Evolutionary conservation across 1,140 invertebrate genomes (phyloP).

Genomic region (Contarinia nasturtii): DNA sequence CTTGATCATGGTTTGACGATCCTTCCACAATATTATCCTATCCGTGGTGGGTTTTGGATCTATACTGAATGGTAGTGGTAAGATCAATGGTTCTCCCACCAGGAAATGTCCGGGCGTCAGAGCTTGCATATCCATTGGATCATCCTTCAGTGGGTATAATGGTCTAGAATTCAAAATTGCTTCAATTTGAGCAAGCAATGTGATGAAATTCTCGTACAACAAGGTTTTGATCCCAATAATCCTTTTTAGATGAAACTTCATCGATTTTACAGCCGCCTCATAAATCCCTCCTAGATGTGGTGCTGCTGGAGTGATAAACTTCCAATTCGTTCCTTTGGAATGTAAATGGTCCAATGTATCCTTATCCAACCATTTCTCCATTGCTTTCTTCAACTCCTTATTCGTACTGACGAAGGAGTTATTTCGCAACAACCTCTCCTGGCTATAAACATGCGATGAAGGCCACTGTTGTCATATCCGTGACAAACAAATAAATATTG

Average conservation of each 20-base stretch:
- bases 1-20: background rate
- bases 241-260: background rate
- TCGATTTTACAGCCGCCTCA: background rate
- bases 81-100: background rate
- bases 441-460: background rate
- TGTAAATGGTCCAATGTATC: background rate
- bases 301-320: background rate
- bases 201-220: background rate
- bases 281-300: background rate
- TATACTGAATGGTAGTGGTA: background rate
- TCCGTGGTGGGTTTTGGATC: background rate
- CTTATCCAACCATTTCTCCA: background rate
- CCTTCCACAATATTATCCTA: background rate
- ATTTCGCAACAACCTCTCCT: background rate
- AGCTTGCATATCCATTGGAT: background rate
- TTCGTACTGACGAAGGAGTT: slow-evolving; percentile 14
- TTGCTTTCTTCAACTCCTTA: slow-evolving; percentile 3
- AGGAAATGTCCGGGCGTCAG: no score
- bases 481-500: background rate
- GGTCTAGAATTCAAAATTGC: background rate
- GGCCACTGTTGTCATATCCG: background rate
- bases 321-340: background rate
- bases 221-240: background rate
- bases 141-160: background rate
- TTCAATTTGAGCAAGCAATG: background rate